A percentile compares a stretch with the other conserved stretches of the same genome.
Conservation (phyloP, 2,113 vertebrate species). For the Paramormyrops kingsleyae region DNA sequence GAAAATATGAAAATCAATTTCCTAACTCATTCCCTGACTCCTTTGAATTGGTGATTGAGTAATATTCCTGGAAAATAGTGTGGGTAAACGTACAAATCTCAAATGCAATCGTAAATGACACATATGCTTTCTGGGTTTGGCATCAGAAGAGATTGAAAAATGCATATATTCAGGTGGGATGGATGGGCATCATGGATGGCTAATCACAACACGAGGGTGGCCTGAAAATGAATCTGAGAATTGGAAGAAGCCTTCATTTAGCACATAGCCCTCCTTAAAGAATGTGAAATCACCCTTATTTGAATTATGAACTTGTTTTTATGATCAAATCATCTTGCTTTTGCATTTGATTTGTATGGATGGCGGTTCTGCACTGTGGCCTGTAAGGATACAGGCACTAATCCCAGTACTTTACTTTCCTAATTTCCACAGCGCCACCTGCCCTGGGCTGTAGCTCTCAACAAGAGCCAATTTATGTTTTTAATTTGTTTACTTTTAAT, state of each 20-base stretch:
- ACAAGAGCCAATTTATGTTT: conserved; percentile 2
- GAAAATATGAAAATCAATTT: neutral
- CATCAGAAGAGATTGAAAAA: neutral
- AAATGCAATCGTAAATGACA: neutral
- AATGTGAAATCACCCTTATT: neutral
- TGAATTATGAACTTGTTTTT: neutral
- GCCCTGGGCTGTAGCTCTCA: neutral
- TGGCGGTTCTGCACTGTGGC: neutral
- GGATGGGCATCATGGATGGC: neutral
- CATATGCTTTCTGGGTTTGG: neutral
- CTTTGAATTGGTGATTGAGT: neutral
- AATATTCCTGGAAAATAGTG: neutral
- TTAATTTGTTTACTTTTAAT: conserved; percentile 4
- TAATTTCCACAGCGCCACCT: neutral
- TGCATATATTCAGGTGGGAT: neutral
- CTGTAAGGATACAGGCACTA: neutral
- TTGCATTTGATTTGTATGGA: neutral
- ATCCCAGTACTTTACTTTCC: neutral
- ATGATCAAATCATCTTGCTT: neutral
- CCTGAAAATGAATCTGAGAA: neutral
- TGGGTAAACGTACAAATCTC: neutral
- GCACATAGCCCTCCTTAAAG: neutral
- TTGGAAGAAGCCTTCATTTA: neutral
- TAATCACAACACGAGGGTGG: neutral
- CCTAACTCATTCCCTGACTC: neutral